phyloP scores from a whole-genome alignment of 2,113 vertebrate genomes.

The Alaudala cheleensis region DNA sequence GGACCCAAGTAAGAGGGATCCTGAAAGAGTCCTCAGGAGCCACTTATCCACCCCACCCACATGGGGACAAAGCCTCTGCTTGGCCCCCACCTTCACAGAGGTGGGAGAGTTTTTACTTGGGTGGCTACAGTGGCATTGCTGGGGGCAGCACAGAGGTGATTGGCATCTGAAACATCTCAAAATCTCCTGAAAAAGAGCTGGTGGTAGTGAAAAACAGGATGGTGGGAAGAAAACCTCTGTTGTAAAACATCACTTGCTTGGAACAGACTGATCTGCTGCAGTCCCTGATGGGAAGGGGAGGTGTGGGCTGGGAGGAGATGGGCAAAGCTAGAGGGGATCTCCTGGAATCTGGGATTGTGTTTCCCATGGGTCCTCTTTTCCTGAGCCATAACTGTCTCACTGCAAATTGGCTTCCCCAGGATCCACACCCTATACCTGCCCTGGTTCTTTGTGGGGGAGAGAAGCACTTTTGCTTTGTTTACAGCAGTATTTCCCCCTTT shows the following conservation, averaged over 20 bases:
- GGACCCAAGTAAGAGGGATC: background rate
- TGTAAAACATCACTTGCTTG: rapidly evolving
- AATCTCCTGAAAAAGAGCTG: background rate
- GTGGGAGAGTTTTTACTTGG: background rate
- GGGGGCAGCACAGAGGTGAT: background rate
- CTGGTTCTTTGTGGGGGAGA: rapidly evolving
- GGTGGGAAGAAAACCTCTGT: background rate
- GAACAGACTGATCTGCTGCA: background rate
- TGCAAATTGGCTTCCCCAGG: background rate
- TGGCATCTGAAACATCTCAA: background rate
- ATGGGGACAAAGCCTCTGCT: background rate
- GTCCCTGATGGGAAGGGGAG: background rate
- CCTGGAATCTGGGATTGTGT: background rate
- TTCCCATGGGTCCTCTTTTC: background rate
- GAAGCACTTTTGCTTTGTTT: background rate
- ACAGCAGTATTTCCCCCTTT: background rate
- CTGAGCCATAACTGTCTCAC: background rate
- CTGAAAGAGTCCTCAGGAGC: background rate
- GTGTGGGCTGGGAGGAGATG: background rate
- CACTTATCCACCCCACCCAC: background rate
- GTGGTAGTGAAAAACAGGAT: background rate
- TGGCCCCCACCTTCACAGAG: background rate
- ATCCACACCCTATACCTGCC: background rate
- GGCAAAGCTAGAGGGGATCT: background rate
- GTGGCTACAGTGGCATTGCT: background rate